Evolutionary conservation across 2,113 vertebrate species (phyloP).

Genomic region (Leptosomus discolor): DNA sequence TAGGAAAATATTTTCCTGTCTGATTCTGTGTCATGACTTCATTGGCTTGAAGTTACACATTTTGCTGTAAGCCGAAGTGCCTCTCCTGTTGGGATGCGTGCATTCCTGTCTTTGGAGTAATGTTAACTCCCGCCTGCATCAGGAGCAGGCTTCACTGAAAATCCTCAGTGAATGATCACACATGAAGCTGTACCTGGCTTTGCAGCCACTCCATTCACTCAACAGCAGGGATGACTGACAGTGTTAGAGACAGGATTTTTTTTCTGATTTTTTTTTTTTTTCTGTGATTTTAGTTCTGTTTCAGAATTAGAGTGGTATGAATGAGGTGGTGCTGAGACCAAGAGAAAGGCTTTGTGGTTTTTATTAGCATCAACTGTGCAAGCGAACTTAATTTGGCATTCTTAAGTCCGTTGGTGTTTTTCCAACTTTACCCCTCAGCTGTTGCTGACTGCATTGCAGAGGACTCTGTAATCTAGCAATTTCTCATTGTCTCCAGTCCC

Average conservation of each 20-base stretch:
- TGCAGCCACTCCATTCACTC: not conserved
- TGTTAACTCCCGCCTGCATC: not conserved
- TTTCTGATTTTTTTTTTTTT: not conserved
- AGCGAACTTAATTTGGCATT: conserved; percentile 47
- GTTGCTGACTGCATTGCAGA: conserved; percentile 49
- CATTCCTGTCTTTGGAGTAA: conserved; percentile 28
- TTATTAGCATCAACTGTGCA: conserved; percentile 60
- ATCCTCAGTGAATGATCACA: not conserved
- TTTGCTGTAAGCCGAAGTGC: not conserved
- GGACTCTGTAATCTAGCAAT: conserved; percentile 1
- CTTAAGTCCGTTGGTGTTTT: not conserved
- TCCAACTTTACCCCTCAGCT: conserved; percentile 61
- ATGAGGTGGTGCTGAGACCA: not conserved
- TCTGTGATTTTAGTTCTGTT: not conserved
- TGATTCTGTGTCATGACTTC: conserved; percentile 35
- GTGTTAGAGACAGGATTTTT: not conserved
- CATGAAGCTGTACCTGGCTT: rapidly evolving
- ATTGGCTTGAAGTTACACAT: conserved; percentile 28
- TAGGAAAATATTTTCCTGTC: conserved; percentile 32
- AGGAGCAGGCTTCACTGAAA: not conserved
- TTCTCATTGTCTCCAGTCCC: conserved; percentile 48
- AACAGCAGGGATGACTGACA: not conserved
- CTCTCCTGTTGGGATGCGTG: conserved; percentile 17
- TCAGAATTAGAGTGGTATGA: not conserved
- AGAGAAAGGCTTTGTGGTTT: conserved; percentile 36